Evolutionary conservation across 2,797 vertebrate genomes (phyloP).

Genomic region (Sebastes elongatus): DNA sequence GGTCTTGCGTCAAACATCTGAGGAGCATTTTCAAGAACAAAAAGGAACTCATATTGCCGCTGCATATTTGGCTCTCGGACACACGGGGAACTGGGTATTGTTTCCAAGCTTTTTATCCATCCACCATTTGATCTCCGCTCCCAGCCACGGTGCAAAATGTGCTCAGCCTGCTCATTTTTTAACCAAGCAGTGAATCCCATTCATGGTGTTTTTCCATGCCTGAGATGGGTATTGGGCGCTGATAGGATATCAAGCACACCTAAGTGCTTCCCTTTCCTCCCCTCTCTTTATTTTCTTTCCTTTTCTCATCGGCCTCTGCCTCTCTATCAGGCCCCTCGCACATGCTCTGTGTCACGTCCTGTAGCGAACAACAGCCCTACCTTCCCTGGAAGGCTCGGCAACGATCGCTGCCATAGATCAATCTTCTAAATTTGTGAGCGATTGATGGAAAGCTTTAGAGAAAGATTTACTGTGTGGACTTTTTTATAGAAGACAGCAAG

Average conservation of each 20-base stretch:
- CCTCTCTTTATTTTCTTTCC: conserved; percentile 79
- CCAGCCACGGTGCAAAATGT: conserved; percentile 35
- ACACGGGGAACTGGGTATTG: conserved; percentile 66
- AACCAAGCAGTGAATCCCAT: conserved; percentile 39
- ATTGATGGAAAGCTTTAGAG: conserved; percentile 26
- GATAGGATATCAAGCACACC: conserved; percentile 81
- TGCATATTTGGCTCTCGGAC: conserved; percentile 59
- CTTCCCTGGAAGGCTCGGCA: conserved; percentile 54
- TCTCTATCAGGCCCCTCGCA: conserved; percentile 76
- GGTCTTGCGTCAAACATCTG: conserved; percentile 75
- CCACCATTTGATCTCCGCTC: conserved; percentile 71
- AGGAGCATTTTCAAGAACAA: conserved; percentile 77
- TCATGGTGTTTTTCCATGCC: conserved; percentile 75
- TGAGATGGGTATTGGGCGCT: conserved; percentile 72
- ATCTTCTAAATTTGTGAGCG: conserved; percentile 6
- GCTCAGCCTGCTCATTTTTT: conserved; percentile 15
- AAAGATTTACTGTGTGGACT: conserved; percentile 39
- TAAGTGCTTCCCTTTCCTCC: conserved; percentile 83
- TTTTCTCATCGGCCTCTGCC: conserved; percentile 73
- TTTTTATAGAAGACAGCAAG: conserved; percentile 31
- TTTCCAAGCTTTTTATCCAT: conserved; percentile 71
- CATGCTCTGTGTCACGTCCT: conserved; percentile 80
- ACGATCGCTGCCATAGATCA: conserved; percentile 51
- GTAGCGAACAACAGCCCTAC: conserved; percentile 63
- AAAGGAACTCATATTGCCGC: conserved; percentile 64